Evolutionary conservation across 2,888 invertebrate species (phyloP).

Genomic region (Metopia argyrocephala): DNA sequence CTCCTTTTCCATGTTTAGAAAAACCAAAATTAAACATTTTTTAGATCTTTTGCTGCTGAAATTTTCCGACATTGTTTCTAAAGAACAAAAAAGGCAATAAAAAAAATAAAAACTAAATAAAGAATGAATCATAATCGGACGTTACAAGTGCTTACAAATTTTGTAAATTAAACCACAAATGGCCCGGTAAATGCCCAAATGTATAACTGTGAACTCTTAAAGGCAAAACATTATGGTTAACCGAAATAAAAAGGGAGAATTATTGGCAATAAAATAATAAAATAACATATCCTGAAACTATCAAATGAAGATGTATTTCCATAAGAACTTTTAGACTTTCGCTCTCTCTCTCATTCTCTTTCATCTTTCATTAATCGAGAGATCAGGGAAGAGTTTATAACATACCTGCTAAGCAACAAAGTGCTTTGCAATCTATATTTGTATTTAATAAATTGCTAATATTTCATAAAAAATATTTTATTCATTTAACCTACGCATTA

Average conservation of each 20-base stretch:
- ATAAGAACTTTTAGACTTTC: too few species aligned
- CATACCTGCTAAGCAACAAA: too few species aligned
- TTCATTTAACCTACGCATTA: too few species aligned
- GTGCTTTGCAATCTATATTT: too few species aligned
- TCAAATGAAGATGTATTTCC: too few species aligned
- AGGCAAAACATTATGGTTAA: neutral
- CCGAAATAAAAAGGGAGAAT: neutral
- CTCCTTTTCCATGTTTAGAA: constrained; percentile 47
- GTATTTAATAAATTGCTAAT: too few species aligned
- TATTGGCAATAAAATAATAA: too few species aligned
- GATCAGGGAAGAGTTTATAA: too few species aligned
- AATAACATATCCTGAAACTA: too few species aligned
- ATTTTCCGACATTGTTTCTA: constrained; percentile 10
- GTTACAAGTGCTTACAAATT: constrained; percentile 1
- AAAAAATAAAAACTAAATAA: neutral
- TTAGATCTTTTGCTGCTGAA: neutral
- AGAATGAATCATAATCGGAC: neutral
- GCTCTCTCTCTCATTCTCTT: too few species aligned
- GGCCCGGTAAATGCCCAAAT: constrained; percentile 31
- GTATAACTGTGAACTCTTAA: neutral
- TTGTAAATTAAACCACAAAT: constrained; percentile 35
- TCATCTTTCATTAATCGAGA: too few species aligned
- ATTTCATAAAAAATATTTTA: too few species aligned
- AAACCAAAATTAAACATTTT: neutral
- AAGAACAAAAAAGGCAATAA: neutral